A percentile compares a stretch with the other conserved stretches of the same genome.
These are phyloP conservation scores for Silurus meridionalis DNA, from an alignment of 2,113 vertebrate genomes.

Conservation along the genomic window DNA sequence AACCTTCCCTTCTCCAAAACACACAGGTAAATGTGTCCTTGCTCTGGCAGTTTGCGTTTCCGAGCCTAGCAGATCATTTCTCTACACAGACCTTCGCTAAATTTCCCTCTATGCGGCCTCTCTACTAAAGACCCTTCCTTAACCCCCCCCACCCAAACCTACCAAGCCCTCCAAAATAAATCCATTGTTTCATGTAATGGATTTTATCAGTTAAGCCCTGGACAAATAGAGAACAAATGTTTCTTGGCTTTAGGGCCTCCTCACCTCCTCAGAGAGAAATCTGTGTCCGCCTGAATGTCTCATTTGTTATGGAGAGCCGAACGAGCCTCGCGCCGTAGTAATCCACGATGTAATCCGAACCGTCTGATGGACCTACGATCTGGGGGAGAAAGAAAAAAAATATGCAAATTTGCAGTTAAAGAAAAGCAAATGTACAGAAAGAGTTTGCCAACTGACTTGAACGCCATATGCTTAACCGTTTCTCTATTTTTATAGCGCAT, in stretches of 20 bases:
- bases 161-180: no score
- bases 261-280: constrained; percentile 74
- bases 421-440: background rate
- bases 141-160: background rate
- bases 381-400: constrained; percentile 58
- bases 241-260: constrained; percentile 15
- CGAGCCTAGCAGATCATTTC: constrained; percentile 36
- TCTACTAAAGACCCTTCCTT: constrained; percentile 15
- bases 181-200: constrained; percentile 21
- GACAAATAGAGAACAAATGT: constrained; percentile 32
- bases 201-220: constrained; percentile 15
- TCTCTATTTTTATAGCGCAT: background rate
- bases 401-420: background rate
- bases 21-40: constrained; percentile 46
- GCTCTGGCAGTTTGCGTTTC: constrained; percentile 43
- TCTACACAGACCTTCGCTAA: background rate
- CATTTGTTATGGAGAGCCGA: constrained; percentile 87
- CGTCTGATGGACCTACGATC: constrained; percentile 96
- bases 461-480: no score
- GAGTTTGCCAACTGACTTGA: no score
- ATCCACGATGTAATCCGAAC: constrained; percentile 96
- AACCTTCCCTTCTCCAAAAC: no score
- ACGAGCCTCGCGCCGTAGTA: constrained; percentile 93
- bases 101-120: background rate
- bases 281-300: constrained; percentile 94